phyloP scores from a whole-genome alignment of 1,140 invertebrate species.

The Drosophila micromelanica region DNA sequence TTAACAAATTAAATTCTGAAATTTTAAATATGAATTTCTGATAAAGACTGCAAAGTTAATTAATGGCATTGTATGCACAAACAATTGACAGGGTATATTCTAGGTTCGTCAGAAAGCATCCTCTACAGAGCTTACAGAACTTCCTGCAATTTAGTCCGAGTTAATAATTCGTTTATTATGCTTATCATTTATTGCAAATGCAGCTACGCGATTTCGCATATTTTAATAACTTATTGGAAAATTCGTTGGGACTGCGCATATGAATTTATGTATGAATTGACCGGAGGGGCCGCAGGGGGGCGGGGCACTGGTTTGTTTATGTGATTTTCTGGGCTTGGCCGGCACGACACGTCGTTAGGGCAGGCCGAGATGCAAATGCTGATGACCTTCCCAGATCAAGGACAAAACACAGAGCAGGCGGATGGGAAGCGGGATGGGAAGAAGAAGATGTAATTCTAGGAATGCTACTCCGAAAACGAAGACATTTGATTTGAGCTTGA shows the following conservation, averaged over 20 bases:
- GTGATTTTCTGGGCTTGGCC: conserved; percentile 75
- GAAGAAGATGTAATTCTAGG: not conserved
- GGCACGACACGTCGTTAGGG: conserved; percentile 55
- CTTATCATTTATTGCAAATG: conserved; percentile 56
- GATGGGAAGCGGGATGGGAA: too few relatives aligned
- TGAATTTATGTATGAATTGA: conserved; percentile 75
- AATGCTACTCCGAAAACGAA: conserved; percentile 3
- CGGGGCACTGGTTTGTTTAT: conserved; percentile 70
- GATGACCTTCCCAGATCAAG: conserved; percentile 74
- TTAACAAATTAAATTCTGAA: too few relatives aligned
- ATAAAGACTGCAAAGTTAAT: too few relatives aligned
- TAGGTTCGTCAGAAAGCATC: not conserved
- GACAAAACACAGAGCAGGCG: conserved; percentile 44
- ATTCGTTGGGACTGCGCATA: conserved; percentile 47
- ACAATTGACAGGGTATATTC: not conserved
- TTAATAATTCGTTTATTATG: conserved; percentile 48
- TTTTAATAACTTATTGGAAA: conserved; percentile 78
- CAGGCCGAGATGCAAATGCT: conserved; percentile 68
- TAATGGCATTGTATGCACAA: too few relatives aligned
- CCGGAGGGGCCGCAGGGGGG: conserved; percentile 56
- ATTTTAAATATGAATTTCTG: too few relatives aligned
- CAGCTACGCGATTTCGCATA: conserved; percentile 59
- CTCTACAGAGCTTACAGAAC: not conserved
- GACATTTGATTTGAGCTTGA: conserved; percentile 55
- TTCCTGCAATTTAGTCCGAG: conserved; percentile 23